Evolutionary conservation across 2,797 vertebrate genomes (phyloP).

Genomic region (Malacoraja senta): DNA sequence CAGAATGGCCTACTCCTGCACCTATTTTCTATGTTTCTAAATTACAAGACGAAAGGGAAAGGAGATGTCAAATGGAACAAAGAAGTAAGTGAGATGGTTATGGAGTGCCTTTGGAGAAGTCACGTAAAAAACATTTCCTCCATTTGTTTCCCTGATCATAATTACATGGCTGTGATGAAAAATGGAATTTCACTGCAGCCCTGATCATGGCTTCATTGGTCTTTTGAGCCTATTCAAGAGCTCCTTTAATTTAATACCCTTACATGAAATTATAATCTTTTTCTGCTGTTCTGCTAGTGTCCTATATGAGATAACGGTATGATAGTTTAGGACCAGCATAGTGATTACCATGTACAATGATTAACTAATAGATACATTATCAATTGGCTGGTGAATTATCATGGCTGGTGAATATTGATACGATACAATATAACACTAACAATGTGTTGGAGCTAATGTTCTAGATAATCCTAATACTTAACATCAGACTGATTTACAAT

Average conservation of each 20-base stretch:
- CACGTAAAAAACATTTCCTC: not conserved
- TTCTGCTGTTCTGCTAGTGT: not conserved
- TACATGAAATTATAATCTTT: not conserved
- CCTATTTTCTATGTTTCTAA: too few species aligned
- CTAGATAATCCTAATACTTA: not conserved
- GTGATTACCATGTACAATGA: not conserved
- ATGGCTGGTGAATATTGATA: not conserved
- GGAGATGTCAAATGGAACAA: too few species aligned
- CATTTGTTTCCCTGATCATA: not conserved
- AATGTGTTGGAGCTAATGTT: not conserved
- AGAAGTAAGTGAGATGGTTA: too few species aligned
- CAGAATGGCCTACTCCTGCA: too few species aligned
- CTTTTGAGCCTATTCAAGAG: not conserved
- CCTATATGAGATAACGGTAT: not conserved
- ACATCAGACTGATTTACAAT: not conserved
- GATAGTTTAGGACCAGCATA: not conserved
- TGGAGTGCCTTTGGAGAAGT: too few species aligned
- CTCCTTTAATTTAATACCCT: not conserved
- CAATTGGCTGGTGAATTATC: too few species aligned
- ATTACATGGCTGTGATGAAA: not conserved
- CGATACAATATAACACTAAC: not conserved
- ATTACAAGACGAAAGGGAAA: too few species aligned
- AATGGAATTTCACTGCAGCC: not conserved
- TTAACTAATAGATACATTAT: not conserved
- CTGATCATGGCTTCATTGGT: not conserved